These are phyloP conservation scores for Geodia barretti DNA, from an alignment of 37 sponge, comb jelly and placozoan genomes.

Conservation along the genomic window DNA sequence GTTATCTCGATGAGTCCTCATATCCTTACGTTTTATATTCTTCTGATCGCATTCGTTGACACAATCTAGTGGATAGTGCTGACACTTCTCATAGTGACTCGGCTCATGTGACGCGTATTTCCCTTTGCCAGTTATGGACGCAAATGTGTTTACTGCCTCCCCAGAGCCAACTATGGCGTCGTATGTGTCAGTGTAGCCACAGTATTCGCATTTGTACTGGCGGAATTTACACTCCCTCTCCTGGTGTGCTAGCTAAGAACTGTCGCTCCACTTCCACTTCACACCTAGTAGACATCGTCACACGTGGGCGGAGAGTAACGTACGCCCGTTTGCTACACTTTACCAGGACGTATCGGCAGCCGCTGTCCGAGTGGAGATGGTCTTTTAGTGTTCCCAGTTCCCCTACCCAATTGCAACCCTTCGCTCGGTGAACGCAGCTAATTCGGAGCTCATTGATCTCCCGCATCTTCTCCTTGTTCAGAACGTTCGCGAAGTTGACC, in stretches of 20 bases:
- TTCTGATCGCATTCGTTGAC: neutral
- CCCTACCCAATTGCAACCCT: slow-evolving; percentile 21
- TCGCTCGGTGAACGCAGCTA: neutral
- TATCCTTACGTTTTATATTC: neutral
- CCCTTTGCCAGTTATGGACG: too few relatives aligned
- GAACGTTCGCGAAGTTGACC: neutral
- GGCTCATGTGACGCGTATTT: neutral
- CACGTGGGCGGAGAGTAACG: too few relatives aligned
- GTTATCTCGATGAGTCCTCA: neutral
- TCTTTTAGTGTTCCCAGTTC: neutral
- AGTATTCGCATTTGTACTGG: slow-evolving; percentile 14
- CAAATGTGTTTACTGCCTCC: too few relatives aligned
- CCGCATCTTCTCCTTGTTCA: slow-evolving; percentile 7
- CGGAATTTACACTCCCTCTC: neutral
- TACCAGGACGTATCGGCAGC: neutral
- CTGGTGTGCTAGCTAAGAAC: neutral
- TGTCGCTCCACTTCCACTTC: neutral
- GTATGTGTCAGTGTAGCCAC: slow-evolving; percentile 4
- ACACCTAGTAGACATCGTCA: too few relatives aligned
- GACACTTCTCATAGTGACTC: slow-evolving; percentile 1
- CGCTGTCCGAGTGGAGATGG: slow-evolving; percentile 5
- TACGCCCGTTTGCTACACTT: neutral
- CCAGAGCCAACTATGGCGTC: neutral
- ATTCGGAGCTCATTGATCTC: slow-evolving; percentile 17
- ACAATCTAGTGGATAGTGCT: neutral